Base-by-base conservation (phyloP, 2,888 invertebrate species). In the Scaeva pyrastri region DNA sequence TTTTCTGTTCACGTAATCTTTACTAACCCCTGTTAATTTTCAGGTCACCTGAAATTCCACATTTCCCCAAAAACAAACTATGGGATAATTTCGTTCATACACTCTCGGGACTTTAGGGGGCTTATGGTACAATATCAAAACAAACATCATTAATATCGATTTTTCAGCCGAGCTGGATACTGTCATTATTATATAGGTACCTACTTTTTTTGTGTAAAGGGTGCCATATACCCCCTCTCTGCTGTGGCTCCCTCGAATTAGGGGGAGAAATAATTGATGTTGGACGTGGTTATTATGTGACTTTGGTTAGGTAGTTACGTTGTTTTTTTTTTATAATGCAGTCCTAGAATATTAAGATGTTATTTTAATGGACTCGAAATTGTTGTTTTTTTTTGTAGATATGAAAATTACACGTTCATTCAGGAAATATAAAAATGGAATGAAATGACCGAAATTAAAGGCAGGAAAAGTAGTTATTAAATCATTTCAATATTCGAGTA, bases 291-390 rank as follows among this genome's bases (percentile, higher is more conserved):
- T 55, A 26, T n/a, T 55, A 55, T 55, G n/a, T 26, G n/a, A 16
- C 56, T 31, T 10, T n/a, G 52, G 26, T 52, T 23, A 7, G 31
- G 5, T 5, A 31, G 31, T 1, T 31, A 31, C n/a, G n/a, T n/a
- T n/a, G n/a, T n/a, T n/a, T n/a, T n/a, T n/a, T n/a, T n/a, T n/a
- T 31, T 31, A 31, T 31, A 31, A 14, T 43, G 14, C n/a, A 23
- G 52, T 5, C 16, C n/a, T 16, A 56, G 56, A 31, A 56, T 56
- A 56, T 56, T 56, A 56, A 56, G 31, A 56, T 31, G 16, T 56
- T 56, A 31, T 31, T 52, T 52, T 52, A 52, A 52, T 52, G 52
- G 23, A 52, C 52, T 52, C 26, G n/a, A 26, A 55, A 55, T 55
- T 26, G 26, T n/a, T 8, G 48, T 31, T 31, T 31, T 56, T n/a